Base-by-base conservation (phyloP, 1,140 invertebrate species). In the Xylocopa sonorina region DNA sequence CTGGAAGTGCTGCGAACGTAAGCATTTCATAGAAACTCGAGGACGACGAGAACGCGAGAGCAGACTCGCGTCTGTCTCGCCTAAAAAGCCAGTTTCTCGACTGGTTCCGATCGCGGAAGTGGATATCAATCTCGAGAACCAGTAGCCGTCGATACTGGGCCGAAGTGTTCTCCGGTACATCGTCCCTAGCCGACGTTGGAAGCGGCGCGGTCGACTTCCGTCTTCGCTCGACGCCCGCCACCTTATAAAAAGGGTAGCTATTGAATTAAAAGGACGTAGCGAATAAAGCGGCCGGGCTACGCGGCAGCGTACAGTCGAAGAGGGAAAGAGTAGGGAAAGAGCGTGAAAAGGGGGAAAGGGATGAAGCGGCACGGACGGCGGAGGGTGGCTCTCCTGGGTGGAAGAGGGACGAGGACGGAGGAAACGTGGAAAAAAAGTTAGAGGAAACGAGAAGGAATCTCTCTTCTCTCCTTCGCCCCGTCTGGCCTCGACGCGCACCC, bases 181-280 rank as follows among this genome's bases (percentile, higher is more conserved):
- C 55, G 66, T 55, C 16, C 27, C 27, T 29, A 10, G 58, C 24
- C 48, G 83, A 55, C 71, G 82, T 83, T 67, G 50, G 34, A 29
- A 67, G 63, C 48, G 72, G 32, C 51, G 69, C 51, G 58, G 38
- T 57, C 50, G 81, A 80, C 69, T 85, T 86, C 69, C 84, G 85
- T 83, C 85, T 64, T 76, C 57, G 84, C 63, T 64, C 57, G 57
- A 68, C 75, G 68, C 55, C 32, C 43, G 51, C 50, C 69, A 73
- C 77, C 76, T 86, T 86, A 86, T 86, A 88, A 88, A 90, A 88
- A 88, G 82, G 83, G 84, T 83, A 84, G 84, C 88, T 90, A 91
- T 90, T 91, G 88, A 91, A 91, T 91, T 91, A 92, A 91, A 90
- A 90, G 88, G 88, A 90, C 82, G 87, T 83, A 80, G 80, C 78